Percentiles rank a stretch among this genome's conserved stretches.
Evolutionary conservation across 2,797 vertebrate genomes (phyloP).

Genomic region (Emys orbicularis): DNA sequence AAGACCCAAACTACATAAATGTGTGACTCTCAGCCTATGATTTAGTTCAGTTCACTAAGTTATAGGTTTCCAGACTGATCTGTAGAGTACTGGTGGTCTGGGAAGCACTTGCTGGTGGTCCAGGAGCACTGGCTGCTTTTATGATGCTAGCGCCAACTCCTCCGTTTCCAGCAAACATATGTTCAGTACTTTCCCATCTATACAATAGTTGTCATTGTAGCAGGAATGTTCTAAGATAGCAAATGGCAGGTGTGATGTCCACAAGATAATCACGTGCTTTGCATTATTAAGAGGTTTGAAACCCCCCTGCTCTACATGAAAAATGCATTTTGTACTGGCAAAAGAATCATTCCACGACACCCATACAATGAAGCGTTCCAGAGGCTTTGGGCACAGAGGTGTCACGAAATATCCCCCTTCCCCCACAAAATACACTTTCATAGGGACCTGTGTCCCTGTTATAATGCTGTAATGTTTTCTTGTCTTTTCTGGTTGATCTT

Average conservation of each 20-base stretch:
- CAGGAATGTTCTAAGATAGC: neutral
- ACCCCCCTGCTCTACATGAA: neutral
- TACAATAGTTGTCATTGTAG: neutral
- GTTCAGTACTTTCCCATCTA: neutral
- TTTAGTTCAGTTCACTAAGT: neutral
- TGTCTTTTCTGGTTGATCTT: neutral
- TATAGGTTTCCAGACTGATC: neutral
- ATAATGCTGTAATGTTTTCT: neutral
- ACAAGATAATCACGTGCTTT: neutral
- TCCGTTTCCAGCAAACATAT: neutral
- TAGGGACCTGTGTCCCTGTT: neutral
- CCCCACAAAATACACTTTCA: neutral
- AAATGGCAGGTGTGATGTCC: neutral
- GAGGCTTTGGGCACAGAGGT: neutral
- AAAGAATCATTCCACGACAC: neutral
- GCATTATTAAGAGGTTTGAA: neutral
- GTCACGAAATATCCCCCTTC: neutral
- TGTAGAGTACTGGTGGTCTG: rapidly evolving
- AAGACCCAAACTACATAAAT: neutral
- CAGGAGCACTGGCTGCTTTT: neutral
- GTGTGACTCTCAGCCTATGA: neutral
- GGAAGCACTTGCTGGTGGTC: neutral
- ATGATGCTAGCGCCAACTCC: neutral
- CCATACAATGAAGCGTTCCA: neutral
- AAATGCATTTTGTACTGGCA: neutral